Base-by-base conservation (phyloP, 2,797 vertebrate genomes). In the Enteromius fasciolatus region DNA sequence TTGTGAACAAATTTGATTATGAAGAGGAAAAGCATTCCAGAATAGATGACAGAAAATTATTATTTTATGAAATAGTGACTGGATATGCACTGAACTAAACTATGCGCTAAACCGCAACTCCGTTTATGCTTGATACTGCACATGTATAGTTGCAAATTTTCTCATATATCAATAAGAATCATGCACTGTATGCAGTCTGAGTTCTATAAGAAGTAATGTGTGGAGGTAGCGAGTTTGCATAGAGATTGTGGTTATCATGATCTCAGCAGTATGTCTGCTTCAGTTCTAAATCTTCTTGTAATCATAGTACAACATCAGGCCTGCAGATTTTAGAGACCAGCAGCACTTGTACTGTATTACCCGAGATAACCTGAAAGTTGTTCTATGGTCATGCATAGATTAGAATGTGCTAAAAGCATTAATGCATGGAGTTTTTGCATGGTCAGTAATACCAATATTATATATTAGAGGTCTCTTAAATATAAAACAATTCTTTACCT, bases 181-280 rank as follows among this genome's bases (percentile, higher is more conserved):
- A n/a, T n/a, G n/a, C n/a, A n/a, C n/a, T n/a, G n/a, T n/a, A n/a
- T 63, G 31, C 15, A 63, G 9, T 17, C 14, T 28, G 9, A 14
- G 12, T 46, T 46, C 44, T 46, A 4, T 14, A 46, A 14, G 44
- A 46, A 14, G 44, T 46, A 46, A 46, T 46, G 44, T 14, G 44
- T 87, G 89, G 78, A 88, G 59, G 78, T 88, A 83, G 89, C 87
- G 74, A 87, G 84, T 88, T 88, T 88, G 57, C 84, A 86, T 67
- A 85, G 83, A 83, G 52, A 86, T 88, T 82, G 76, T 81, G 81
- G 83, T 82, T 57, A 61, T 78, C 61, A 78, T 46, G 12, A 64
- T 28, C 25, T 31, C 50, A 59, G 74, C 10, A 68, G 20, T 31
- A 54, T 3, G 23, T 70, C 39, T 59, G 46, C 25, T 59, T 33